A percentile compares a stretch with the other conserved stretches of the same genome.
Evolutionary conservation across 37 sponge, comb jelly and placozoan genomes (phyloP).

Genomic region (Geodia barretti): DNA sequence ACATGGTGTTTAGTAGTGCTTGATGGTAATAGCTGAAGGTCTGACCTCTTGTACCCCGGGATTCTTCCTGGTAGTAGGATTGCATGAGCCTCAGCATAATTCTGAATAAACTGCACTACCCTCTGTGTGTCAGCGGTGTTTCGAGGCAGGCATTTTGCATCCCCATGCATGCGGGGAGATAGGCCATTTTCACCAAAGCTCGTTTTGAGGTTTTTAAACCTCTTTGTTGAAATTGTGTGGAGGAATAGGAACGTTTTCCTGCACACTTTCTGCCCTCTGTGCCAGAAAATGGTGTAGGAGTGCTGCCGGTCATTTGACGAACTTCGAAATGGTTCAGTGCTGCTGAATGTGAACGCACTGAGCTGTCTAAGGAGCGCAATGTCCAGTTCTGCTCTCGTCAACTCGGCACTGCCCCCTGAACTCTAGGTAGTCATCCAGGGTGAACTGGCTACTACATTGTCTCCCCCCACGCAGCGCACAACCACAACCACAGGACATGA

Average conservation of each 20-base stretch:
- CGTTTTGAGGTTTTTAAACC: background rate
- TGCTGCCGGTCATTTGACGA: background rate
- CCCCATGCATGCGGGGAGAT: constrained; percentile 30
- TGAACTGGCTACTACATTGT: background rate
- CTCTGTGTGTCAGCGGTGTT: constrained; percentile 17
- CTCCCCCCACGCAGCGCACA: too few species aligned
- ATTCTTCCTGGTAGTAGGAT: constrained; percentile 59
- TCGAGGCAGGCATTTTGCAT: constrained; percentile 5
- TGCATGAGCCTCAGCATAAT: constrained; percentile 50
- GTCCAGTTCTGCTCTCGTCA: background rate
- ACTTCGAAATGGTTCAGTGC: background rate
- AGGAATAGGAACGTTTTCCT: constrained; percentile 4
- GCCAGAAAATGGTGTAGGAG: background rate
- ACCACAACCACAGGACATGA: constrained; percentile 10
- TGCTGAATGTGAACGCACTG: background rate
- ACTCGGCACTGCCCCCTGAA: background rate
- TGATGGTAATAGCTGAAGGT: constrained; percentile 53
- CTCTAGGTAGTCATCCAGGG: background rate
- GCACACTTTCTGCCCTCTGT: constrained; percentile 12
- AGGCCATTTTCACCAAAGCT: constrained; percentile 5
- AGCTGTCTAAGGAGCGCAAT: constrained; percentile 6
- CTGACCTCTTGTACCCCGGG: constrained; percentile 48
- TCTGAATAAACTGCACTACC: constrained; percentile 16
- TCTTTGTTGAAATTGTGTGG: constrained; percentile 2
- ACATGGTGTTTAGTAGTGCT: constrained; percentile 23